Conservation (phyloP, 2,888 invertebrate genomes). For the Pachydiplax longipennis region DNA sequence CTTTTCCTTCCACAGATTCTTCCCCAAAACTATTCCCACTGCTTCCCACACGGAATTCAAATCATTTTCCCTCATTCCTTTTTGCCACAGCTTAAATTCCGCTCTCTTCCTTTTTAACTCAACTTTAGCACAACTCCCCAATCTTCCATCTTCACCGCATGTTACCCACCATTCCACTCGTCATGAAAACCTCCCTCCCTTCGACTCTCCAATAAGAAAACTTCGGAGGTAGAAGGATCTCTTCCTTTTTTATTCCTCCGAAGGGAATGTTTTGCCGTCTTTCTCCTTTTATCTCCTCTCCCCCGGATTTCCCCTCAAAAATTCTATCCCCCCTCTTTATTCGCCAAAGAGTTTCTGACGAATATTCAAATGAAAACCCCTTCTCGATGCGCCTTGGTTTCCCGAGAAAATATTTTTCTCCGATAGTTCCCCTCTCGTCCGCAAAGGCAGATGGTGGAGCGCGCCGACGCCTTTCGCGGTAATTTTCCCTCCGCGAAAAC, state of each 20-base stretch:
- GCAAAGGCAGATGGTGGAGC: neutral
- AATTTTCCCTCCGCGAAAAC: neutral
- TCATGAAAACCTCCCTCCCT: neutral
- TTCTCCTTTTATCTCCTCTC: neutral
- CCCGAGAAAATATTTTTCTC: neutral
- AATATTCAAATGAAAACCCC: conserved; percentile 17
- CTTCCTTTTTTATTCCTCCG: neutral
- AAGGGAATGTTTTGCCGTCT: neutral
- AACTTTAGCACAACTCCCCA: neutral
- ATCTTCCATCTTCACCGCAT: neutral
- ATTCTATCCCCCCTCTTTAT: neutral
- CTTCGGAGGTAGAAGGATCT: neutral
- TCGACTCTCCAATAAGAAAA: neutral
- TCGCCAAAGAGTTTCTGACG: neutral
- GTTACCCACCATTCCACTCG: neutral
- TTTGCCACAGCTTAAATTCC: neutral
- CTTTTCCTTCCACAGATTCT: no score
- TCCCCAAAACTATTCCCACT: neutral
- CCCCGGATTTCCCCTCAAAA: neutral
- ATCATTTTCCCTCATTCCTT: neutral
- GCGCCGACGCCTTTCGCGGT: neutral
- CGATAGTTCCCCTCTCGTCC: neutral
- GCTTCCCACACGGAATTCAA: neutral
- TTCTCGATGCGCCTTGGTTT: neutral
- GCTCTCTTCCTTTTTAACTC: neutral